A percentile compares a stretch with the other conserved stretches of the same genome.
These are phyloP conservation scores for Drosophila prosaltans DNA, from an alignment of 1,140 invertebrate species.

Conservation along the genomic window DNA sequence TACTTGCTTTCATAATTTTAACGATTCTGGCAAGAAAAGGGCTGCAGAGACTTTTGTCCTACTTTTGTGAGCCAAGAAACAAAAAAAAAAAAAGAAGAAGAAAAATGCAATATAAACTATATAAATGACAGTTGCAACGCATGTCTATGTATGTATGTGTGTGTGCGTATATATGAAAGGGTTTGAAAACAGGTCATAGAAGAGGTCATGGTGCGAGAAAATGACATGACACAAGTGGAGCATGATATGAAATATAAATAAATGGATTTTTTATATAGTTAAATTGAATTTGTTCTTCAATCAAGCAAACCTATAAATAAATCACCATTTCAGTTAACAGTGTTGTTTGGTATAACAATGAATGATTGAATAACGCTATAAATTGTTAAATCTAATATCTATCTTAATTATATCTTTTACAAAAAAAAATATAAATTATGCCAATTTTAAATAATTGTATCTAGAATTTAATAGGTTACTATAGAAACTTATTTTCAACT, in stretches of 20 bases:
- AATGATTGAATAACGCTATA: not conserved
- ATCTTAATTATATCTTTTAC: too few species aligned
- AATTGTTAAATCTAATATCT: too few species aligned
- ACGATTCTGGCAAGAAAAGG: slow-evolving; percentile 4
- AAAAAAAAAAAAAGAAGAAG: not conserved
- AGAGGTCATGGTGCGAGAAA: slow-evolving; percentile 1
- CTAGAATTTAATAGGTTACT: too few species aligned
- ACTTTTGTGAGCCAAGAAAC: slow-evolving; percentile 31
- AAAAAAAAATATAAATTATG: too few species aligned
- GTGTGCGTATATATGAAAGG: not conserved
- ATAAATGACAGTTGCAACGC: slow-evolving; percentile 13
- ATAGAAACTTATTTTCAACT: too few species aligned
- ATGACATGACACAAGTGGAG: slow-evolving; percentile 1
- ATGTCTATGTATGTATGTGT: not conserved
- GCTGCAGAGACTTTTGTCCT: slow-evolving; percentile 12
- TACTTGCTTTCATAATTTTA: slow-evolving; percentile 30
- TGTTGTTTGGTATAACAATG: too few species aligned
- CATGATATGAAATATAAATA: not conserved
- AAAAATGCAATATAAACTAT: not conserved
- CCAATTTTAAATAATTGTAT: too few species aligned
- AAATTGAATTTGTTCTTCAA: not conserved
- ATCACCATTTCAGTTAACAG: not conserved
- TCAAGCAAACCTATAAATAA: too few species aligned
- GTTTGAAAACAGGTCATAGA: slow-evolving; percentile 7
- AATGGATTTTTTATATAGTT: not conserved